Base-by-base conservation (phyloP, 2,113 vertebrate species). In the Clarias macrocephalus region DNA sequence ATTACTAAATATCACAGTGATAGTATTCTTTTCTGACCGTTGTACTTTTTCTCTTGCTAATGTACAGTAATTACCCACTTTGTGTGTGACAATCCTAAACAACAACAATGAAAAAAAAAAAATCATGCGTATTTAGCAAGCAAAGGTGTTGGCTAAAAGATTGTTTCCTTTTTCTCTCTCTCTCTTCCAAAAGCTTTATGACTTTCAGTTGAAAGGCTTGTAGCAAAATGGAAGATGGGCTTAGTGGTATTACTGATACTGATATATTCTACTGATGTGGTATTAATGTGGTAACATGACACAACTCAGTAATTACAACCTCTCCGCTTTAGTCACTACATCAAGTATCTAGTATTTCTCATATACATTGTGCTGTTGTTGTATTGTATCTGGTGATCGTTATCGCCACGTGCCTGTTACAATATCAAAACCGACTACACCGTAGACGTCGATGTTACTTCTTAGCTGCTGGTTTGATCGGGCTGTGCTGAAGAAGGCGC, bases 1-100 rank as follows among this genome's bases (percentile, higher is more conserved):
- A 92, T 90, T 62, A 63, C 63, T 82, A 75, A 89, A 86, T 15
- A n/a, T 70, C 28, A 91, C 84, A 92, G 87, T 91, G 87, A 93
- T 91, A 86, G 82, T 81, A 33, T 42, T 70, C 57, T 54, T 76
- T 77, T 68, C 52, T 68, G 18, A 23, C 21, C 59, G 68, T 37
- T 30, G 75, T 42, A 57, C 6, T 72, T 42, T 73, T 60, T 75
- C 13, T 75, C n/a, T n/a, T 66, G 57, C n/a, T 76, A 48, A 19
- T 85, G 48, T 48, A 37, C 33, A 37, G 18, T 30, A 60, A 80
- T 80, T 13, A 60, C 33, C 12, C 12, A 60, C 28, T 60, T 42
- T 57, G 37, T 56, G 30, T 86, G 62, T 76, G 88, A 87, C 88
- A 85, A 85, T 85, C 85, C 62, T 80, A 80, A 57, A 79, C 52